Conservation (phyloP, 2,888 invertebrate species). For the Hydropsyche betteni region DNA sequence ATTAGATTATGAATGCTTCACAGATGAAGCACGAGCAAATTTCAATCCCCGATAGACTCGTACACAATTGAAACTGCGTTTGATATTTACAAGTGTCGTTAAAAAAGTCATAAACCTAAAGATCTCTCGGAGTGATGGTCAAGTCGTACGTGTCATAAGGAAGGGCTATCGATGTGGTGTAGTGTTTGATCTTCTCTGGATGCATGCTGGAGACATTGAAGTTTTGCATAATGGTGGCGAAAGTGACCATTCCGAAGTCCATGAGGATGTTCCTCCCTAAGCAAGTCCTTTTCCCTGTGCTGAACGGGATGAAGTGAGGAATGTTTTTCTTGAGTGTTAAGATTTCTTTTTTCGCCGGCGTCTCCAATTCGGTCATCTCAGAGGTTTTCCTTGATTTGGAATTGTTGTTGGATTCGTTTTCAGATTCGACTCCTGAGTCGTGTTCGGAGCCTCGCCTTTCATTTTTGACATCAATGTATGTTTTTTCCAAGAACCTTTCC, state of each 20-base stretch:
- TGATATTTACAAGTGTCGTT: neutral
- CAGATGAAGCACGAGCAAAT: too few species aligned
- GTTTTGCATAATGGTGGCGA: constrained; percentile 76
- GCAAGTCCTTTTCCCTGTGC: constrained; percentile 86
- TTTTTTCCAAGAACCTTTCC: constrained; percentile 73
- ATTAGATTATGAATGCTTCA: too few species aligned
- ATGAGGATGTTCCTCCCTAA: constrained; percentile 84
- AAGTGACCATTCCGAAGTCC: constrained; percentile 77
- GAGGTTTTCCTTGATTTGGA: constrained; percentile 24
- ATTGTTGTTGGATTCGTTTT: constrained; percentile 56
- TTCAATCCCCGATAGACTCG: neutral
- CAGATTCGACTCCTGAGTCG: constrained; percentile 69
- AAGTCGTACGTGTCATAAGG: constrained; percentile 77
- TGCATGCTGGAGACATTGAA: constrained; percentile 72
- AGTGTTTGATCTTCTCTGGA: constrained; percentile 65
- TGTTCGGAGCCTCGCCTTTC: constrained; percentile 62
- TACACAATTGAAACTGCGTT: neutral
- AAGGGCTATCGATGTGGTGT: constrained; percentile 77
- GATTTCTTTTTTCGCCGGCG: constrained; percentile 58
- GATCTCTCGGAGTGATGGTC: constrained; percentile 66
- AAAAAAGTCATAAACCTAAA: constrained; percentile 50
- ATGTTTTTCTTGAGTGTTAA: constrained; percentile 65
- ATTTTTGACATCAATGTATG: constrained; percentile 54
- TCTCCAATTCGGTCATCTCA: constrained; percentile 31
- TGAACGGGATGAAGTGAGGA: constrained; percentile 84